Percentiles rank a stretch among this genome's conserved stretches.
Conservation (phyloP, 2,888 invertebrate species). For the Odontothrips loti region DNA sequence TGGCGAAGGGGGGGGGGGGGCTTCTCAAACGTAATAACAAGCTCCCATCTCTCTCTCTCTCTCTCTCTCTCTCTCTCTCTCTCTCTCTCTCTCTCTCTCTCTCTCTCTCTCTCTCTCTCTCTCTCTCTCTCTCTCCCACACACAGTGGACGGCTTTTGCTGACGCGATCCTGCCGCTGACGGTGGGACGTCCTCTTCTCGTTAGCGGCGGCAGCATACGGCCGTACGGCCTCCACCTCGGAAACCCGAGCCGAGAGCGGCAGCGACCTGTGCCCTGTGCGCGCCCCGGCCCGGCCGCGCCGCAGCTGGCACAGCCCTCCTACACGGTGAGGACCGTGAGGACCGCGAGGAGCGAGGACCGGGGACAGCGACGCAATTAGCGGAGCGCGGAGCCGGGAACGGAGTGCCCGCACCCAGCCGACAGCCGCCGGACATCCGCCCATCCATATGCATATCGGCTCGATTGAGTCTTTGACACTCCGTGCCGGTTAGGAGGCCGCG, state of each 20-base stretch:
- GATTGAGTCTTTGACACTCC: slow-evolving; percentile 2
- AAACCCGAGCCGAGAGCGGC: too few species aligned
- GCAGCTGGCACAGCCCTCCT: not conserved
- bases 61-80: too few species aligned
- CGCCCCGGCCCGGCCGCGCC: not conserved
- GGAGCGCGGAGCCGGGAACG: not conserved
- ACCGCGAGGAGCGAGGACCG: not conserved
- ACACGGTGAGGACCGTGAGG: not conserved
- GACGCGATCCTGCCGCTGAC: too few species aligned
- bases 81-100: too few species aligned
- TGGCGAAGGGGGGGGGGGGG: too few species aligned
- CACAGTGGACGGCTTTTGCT: too few species aligned
- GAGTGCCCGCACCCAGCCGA: not conserved
- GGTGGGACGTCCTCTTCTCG: too few species aligned
- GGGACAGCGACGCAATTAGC: not conserved
- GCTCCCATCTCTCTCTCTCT: not conserved
- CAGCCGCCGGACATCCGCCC: not conserved
- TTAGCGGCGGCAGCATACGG: too few species aligned
- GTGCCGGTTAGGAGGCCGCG: not conserved
- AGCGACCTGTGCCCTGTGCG: too few species aligned
- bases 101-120: too few species aligned
- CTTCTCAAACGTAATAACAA: not conserved
- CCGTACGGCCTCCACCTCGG: too few species aligned
- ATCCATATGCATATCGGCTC: slow-evolving; percentile 12
- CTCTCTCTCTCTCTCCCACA: too few species aligned